Conservation (phyloP, 2,113 vertebrate genomes). For the Sclerurus mexicanus region DNA sequence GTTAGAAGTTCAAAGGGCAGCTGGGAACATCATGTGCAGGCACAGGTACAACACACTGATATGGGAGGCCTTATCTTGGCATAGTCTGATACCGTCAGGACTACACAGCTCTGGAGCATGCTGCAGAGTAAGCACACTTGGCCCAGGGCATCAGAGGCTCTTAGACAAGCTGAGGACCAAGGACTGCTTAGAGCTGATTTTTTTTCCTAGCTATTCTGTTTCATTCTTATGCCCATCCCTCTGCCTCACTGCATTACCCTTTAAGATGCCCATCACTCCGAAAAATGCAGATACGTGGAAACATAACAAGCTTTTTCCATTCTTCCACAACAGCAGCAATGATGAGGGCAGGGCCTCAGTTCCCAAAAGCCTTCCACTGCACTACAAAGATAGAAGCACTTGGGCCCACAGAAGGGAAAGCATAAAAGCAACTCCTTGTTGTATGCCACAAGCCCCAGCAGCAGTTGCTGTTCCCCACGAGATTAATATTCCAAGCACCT, state of each 20-base stretch:
- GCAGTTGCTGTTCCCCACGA: not conserved
- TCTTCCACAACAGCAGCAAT: not conserved
- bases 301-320: not conserved
- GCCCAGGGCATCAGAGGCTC: not conserved
- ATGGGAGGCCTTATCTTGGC: not conserved
- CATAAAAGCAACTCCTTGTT: not conserved
- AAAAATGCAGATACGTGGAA: not conserved
- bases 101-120: not conserved
- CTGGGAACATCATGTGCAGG: not conserved
- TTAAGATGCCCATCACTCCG: not conserved
- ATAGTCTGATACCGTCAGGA: not conserved
- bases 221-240: not conserved
- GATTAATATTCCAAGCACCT: not conserved
- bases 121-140: not conserved
- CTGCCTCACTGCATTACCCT: not conserved
- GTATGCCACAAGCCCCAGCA: not conserved
- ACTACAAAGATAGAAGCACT: not conserved
- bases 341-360: not conserved
- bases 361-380: not conserved
- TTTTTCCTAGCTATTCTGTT: not conserved
- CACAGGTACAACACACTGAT: not conserved
- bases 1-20: not conserved
- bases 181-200: not conserved
- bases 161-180: not conserved
- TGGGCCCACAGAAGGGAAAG: not conserved